A percentile compares a stretch with the other conserved stretches of the same genome.
Evolutionary conservation across 2,113 vertebrate genomes (phyloP).

Genomic region (Rhynchopsitta pachyrhyncha): DNA sequence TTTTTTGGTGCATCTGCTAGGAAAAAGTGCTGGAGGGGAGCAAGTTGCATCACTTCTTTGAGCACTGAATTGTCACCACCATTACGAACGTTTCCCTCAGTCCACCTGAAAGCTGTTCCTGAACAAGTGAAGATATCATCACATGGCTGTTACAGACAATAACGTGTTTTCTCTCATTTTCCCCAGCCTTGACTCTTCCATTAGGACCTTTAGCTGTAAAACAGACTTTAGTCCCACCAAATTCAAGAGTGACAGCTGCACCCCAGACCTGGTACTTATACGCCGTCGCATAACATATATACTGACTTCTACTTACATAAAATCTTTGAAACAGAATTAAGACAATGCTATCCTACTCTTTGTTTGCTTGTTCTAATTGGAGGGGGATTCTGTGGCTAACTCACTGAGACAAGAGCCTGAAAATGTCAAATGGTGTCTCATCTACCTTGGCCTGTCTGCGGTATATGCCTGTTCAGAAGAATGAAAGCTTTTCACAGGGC

Average conservation of each 20-base stretch:
- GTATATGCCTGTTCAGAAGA: background rate
- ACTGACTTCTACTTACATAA: background rate
- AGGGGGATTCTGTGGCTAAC: background rate
- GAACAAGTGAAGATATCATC: background rate
- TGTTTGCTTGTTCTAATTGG: background rate
- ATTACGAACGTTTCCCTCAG: accelerated
- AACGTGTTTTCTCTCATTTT: background rate
- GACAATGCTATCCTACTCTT: background rate
- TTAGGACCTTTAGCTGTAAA: background rate
- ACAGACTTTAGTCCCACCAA: background rate
- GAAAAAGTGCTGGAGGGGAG: background rate
- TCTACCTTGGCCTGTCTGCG: background rate
- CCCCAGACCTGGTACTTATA: background rate
- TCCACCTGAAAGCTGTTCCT: background rate
- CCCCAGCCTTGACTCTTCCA: background rate
- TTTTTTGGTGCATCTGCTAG: background rate
- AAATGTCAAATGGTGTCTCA: background rate
- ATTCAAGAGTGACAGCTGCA: background rate
- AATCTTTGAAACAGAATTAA: background rate
- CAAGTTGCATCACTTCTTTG: background rate
- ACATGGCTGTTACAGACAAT: background rate
- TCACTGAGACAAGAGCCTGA: background rate
- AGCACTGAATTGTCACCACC: background rate
- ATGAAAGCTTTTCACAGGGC: background rate
- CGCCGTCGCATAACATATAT: accelerated